Evolutionary conservation across 2,888 invertebrate genomes (phyloP), one percentile per base, ranked within the genome.

Genomic region (Drosophila niveifrons): DNA sequence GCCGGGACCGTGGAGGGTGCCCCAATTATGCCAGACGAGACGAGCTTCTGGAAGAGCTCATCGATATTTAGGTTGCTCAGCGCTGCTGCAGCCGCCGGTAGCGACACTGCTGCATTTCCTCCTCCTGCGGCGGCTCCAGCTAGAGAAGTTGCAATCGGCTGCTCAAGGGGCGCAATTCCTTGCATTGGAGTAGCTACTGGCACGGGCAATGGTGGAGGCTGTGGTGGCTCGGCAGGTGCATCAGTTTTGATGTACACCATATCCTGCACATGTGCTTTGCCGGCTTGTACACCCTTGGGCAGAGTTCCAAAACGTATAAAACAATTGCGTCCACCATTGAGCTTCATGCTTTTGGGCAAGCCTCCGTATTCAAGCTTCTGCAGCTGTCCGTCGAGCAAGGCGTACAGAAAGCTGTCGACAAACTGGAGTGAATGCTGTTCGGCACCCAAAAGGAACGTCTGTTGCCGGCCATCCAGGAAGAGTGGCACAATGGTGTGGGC

Each of bases 331-430:
- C 94, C 95, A 3, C 82, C 82, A n/a, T 95, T 94, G 1, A 97
- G 93, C 59, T 94, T 93, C 64, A 97, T 94, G 2, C 96, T 96
- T 89, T 96, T 96, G 0, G 97, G 97, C 62, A 97, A 92, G 34
- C 96, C 97, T 18, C 97, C 97, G 90, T 96, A 98, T 87, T 97
- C 96, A 1, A 97, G 95, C 89, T 95, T 94, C 84, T 96, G 96
- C 1, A 96, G 95, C 80, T 95, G 94, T 50, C 96, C 96, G 89
- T 97, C 96, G 59, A 97, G 95, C 53, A 97, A 92, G 0, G 96
- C 96, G 9, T 96, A 96, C 82, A 94, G 93, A 41, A 97, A 93
- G 2, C 96, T 94, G 90, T 97, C 96, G 23, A 95, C 96, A 90
- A 98, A 97, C 82, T 96, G 95, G 17, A 98, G 93, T 0, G 96